Conservation (phyloP, 2,797 vertebrate species). For the Rachycentron canadum region DNA sequence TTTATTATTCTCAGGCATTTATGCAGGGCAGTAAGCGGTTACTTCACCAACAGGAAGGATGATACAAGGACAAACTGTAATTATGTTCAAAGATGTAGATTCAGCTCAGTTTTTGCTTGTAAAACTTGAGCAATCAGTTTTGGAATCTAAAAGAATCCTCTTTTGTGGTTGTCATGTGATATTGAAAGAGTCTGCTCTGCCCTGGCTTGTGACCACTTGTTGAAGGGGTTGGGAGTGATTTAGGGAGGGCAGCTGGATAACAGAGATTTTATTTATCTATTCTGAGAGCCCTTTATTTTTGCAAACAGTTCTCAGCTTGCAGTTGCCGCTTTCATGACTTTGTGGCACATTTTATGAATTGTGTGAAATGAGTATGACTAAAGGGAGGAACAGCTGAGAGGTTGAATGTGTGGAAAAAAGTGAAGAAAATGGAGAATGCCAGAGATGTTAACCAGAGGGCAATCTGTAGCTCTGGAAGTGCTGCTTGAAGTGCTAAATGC, state of each 20-base stretch:
- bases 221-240: slow-evolving; percentile 85
- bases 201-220: slow-evolving; percentile 85
- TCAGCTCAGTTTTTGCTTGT: slow-evolving; percentile 82
- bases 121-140: slow-evolving; percentile 81
- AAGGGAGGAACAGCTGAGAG: slow-evolving; percentile 77
- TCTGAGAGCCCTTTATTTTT: slow-evolving; percentile 84
- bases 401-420: slow-evolving; percentile 56
- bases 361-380: slow-evolving; percentile 77
- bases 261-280: slow-evolving; percentile 87
- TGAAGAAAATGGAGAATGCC: slow-evolving; percentile 70
- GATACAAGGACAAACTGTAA: slow-evolving; percentile 82
- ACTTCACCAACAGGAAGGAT: slow-evolving; percentile 84
- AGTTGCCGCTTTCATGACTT: slow-evolving; percentile 81
- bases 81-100: slow-evolving; percentile 84
- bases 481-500: slow-evolving; percentile 64
- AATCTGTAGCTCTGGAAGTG: slow-evolving; percentile 65
- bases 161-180: slow-evolving; percentile 82
- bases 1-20: slow-evolving; percentile 77
- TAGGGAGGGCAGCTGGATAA: slow-evolving; percentile 87
- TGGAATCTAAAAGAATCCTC: slow-evolving; percentile 80
- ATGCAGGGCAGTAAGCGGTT: slow-evolving; percentile 68
- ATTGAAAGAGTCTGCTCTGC: slow-evolving; percentile 79
- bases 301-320: slow-evolving; percentile 81
- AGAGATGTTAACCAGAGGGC: slow-evolving; percentile 72
- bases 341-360: slow-evolving; percentile 78